These are phyloP conservation scores for Scytalopus superciliaris DNA, from an alignment of 2,113 vertebrate genomes.

Conservation along the genomic window DNA sequence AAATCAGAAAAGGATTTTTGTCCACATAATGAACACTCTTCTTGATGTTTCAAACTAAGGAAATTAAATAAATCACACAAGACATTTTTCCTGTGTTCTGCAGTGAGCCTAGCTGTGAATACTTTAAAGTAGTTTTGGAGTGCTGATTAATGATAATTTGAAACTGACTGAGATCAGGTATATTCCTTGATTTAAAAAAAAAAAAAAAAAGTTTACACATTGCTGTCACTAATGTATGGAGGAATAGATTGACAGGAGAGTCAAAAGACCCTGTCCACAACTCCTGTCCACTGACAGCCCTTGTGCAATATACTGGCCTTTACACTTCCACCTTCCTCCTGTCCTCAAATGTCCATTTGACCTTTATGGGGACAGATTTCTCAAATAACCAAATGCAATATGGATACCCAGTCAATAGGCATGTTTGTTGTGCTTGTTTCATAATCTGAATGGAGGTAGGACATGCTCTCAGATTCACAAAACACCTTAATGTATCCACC, in stretches of 20 bases:
- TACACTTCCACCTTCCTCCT: background rate
- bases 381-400: background rate
- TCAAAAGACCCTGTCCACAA: background rate
- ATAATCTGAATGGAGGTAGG: background rate
- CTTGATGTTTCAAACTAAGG: background rate
- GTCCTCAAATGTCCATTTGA: background rate
- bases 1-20: background rate
- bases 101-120: background rate
- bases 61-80: background rate
- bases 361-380: background rate
- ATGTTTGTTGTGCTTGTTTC: background rate
- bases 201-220: background rate
- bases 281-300: background rate
- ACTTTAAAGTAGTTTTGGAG: background rate
- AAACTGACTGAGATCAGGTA: background rate
- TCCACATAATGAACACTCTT: background rate
- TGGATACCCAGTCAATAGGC: background rate
- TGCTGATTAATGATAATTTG: background rate
- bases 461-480: background rate
- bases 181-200: background rate
- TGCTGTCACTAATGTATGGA: background rate
- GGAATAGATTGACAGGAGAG: background rate
- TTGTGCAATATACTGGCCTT: background rate
- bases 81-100: background rate
- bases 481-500: background rate